Evolutionary conservation across 2,888 invertebrate genomes (phyloP).

Genomic region (Catocala sponsa): DNA sequence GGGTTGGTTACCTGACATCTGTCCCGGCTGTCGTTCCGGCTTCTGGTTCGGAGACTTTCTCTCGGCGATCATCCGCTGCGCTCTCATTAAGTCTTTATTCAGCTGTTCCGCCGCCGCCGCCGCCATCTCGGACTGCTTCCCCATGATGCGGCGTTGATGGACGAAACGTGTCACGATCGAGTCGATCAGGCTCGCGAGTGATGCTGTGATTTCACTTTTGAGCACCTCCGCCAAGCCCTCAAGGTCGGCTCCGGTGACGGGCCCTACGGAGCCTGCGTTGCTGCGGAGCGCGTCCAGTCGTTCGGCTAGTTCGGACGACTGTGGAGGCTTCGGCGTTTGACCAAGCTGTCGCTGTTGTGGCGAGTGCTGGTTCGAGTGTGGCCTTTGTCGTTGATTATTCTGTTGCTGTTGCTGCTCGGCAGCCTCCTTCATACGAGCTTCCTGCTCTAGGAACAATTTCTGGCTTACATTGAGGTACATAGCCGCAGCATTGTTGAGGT

Average conservation of each 20-base stretch:
- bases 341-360: constrained; percentile 85
- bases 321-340: constrained; percentile 80
- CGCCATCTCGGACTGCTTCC: constrained; percentile 93
- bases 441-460: constrained; percentile 93
- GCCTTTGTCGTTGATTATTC: constrained; percentile 88
- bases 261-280: constrained; percentile 90
- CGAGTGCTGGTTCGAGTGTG: constrained; percentile 88
- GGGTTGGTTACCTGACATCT: constrained; percentile 88
- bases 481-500: constrained; percentile 89
- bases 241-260: constrained; percentile 93
- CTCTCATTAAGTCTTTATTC: constrained; percentile 94
- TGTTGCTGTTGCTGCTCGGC: constrained; percentile 82
- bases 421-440: constrained; percentile 92
- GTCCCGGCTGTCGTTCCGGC: constrained; percentile 88
- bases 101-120: constrained; percentile 94
- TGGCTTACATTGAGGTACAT: constrained; percentile 94
- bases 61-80: constrained; percentile 94
- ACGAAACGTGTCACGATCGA: constrained; percentile 95
- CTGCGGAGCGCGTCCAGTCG: constrained; percentile 93
- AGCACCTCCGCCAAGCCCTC: constrained; percentile 96
- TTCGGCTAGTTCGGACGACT: constrained; percentile 92
- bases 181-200: constrained; percentile 95
- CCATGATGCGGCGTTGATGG: constrained; percentile 92
- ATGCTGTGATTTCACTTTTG: constrained; percentile 96
- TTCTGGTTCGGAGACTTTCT: constrained; percentile 93